Percentiles rank a stretch among this genome's conserved stretches.
Evolutionary conservation across 2,888 invertebrate species (phyloP).

Genomic region (Epiblema foenella): DNA sequence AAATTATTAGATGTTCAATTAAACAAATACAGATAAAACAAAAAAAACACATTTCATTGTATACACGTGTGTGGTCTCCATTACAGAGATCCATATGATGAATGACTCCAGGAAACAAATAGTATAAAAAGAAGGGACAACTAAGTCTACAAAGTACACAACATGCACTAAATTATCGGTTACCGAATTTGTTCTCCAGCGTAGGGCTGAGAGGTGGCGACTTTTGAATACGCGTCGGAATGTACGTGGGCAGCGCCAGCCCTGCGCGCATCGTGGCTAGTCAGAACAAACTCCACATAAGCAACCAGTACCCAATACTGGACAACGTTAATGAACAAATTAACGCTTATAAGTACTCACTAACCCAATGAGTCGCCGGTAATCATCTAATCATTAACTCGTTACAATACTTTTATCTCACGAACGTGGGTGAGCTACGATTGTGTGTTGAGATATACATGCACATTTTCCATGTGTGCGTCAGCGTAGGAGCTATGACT

Average conservation of each 20-base stretch:
- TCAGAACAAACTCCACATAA: conserved; percentile 24
- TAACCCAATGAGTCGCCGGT: too few species aligned
- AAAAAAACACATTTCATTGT: too few species aligned
- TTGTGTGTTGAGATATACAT: too few species aligned
- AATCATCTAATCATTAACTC: too few species aligned
- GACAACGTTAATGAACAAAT: not conserved
- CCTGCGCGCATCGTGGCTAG: conserved; percentile 55
- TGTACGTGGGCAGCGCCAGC: conserved; percentile 62
- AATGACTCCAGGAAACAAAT: not conserved
- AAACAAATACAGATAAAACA: too few species aligned
- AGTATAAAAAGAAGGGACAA: not conserved
- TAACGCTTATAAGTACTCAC: too few species aligned
- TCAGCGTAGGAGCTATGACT: too few species aligned
- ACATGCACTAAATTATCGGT: conserved; percentile 44
- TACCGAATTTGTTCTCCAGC: conserved; percentile 77
- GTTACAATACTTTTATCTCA: too few species aligned
- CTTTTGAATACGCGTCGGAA: conserved; percentile 78
- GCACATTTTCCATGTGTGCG: too few species aligned
- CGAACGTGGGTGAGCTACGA: too few species aligned
- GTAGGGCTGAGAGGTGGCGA: conserved; percentile 73
- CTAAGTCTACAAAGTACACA: conserved; percentile 17
- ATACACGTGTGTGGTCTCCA: not conserved
- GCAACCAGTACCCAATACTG: conserved; percentile 18
- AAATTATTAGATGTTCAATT: too few species aligned
- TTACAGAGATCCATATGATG: not conserved